Evolutionary conservation across 2,888 invertebrate genomes (phyloP).

Genomic region (Sycophila texana): DNA sequence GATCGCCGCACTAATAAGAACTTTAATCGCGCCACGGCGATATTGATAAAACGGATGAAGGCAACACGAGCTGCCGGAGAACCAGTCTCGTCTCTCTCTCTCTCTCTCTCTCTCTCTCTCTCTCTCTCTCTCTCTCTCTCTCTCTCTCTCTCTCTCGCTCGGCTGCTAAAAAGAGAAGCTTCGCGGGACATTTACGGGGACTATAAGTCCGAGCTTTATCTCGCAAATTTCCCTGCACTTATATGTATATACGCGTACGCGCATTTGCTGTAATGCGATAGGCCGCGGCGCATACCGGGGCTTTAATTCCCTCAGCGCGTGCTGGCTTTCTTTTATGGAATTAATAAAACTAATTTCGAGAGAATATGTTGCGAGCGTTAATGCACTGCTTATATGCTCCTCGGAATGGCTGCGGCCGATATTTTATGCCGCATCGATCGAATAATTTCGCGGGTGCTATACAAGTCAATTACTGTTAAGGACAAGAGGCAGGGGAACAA

Average conservation of each 20-base stretch:
- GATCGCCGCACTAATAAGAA: slow-evolving; percentile 7
- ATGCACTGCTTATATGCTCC: neutral
- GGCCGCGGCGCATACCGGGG: neutral
- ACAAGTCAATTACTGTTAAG: too few species aligned
- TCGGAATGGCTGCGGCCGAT: too few species aligned
- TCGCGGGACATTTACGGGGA: neutral
- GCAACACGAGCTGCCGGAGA: neutral
- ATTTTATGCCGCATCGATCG: too few species aligned
- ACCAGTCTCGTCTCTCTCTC: slow-evolving; percentile 8
- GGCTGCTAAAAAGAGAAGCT: neutral
- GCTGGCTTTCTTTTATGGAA: slow-evolving; percentile 1
- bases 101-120: too few species aligned
- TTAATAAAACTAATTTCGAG: neutral
- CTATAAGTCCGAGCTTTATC: slow-evolving; percentile 21
- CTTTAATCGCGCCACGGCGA: neutral
- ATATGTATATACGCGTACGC: neutral
- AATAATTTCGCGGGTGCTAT: neutral
- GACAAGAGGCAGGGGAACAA: too few species aligned
- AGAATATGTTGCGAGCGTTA: neutral
- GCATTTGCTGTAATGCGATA: neutral
- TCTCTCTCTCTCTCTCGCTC: too few species aligned
- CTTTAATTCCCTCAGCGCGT: neutral
- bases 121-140: too few species aligned
- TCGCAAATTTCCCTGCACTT: slow-evolving; percentile 32
- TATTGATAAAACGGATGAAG: neutral